Evolutionary conservation across 2,797 vertebrate species (phyloP).

Genomic region (Eurystomus glaucurus): DNA sequence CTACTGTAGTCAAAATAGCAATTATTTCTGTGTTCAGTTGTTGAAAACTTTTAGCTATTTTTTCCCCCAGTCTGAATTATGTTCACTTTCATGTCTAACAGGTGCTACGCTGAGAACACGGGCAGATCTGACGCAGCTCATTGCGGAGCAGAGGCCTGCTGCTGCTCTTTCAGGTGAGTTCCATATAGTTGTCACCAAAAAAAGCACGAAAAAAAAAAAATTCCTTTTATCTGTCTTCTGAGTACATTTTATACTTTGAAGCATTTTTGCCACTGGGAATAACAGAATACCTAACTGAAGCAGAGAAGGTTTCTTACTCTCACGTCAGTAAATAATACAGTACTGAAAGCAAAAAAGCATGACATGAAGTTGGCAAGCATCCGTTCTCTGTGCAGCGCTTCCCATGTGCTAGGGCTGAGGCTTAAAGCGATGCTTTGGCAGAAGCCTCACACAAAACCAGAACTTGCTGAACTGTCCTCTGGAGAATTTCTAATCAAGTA

Average conservation of each 20-base stretch:
- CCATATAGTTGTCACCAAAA: not conserved
- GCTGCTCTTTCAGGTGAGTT: not conserved
- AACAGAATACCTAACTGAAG: constrained; percentile 3
- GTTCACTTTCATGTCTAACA: constrained; percentile 52
- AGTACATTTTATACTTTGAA: constrained; percentile 34
- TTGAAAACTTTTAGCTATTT: constrained; percentile 19
- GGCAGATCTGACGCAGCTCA: not conserved
- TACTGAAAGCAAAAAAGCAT: not conserved
- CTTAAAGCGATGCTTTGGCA: not conserved
- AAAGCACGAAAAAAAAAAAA: not conserved
- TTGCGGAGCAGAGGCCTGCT: not conserved
- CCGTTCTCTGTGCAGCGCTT: not conserved
- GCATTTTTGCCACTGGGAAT: constrained; percentile 5
- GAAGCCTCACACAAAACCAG: not conserved
- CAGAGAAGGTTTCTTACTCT: not conserved
- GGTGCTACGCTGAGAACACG: not conserved
- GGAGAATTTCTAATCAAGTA: not conserved
- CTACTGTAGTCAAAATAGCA: constrained; percentile 51
- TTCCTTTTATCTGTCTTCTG: constrained; percentile 7
- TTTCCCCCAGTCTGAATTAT: not conserved
- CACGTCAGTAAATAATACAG: not conserved
- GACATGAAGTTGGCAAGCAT: not conserved
- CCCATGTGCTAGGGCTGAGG: not conserved
- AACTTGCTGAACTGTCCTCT: not conserved
- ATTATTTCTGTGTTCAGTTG: constrained; percentile 51